A percentile compares a stretch with the other conserved stretches of the same genome.
These are phyloP conservation scores for Nineta flava DNA, from an alignment of 2,888 invertebrate species.

Conservation along the genomic window DNA sequence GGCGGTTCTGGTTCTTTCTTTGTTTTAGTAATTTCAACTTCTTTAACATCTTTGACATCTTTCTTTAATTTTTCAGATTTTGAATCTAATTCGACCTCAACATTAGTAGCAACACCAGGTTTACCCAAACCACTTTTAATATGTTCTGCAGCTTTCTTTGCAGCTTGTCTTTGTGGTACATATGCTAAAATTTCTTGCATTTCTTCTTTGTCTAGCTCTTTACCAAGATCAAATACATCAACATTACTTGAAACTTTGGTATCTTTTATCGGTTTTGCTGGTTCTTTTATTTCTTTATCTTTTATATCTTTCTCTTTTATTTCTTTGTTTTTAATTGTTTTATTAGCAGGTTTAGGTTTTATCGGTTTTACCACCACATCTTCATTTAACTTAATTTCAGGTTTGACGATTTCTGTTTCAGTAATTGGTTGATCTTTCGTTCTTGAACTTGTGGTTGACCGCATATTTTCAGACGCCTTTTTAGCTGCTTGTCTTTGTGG, in stretches of 20 bases:
- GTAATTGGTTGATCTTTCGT: conserved; percentile 20
- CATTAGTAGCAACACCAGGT: conserved; percentile 23
- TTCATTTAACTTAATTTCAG: conserved; percentile 7
- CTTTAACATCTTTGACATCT: conserved; percentile 14
- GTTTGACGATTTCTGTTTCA: conserved; percentile 9
- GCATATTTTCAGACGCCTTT: conserved; percentile 79
- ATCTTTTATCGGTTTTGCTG: conserved; percentile 13
- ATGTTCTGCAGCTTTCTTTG: conserved; percentile 81
- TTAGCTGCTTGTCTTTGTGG: conserved; percentile 83
- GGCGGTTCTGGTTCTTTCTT: conserved; percentile 24
- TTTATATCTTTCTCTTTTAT: conserved; percentile 9
- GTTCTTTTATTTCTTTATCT: conserved; percentile 14
- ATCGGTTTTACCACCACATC: conserved; percentile 15
- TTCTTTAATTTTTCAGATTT: conserved; percentile 12
- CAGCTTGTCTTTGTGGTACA: conserved; percentile 80
- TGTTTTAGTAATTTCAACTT: conserved; percentile 25
- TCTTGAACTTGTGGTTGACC: conserved; percentile 39
- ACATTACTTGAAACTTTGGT: conserved; percentile 16
- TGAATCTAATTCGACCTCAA: conserved; percentile 14
- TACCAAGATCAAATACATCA: conserved; percentile 41
- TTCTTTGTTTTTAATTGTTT: conserved; percentile 15
- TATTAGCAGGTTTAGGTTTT: conserved; percentile 15
- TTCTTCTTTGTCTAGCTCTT: conserved; percentile 43
- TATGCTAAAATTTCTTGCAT: conserved; percentile 53
- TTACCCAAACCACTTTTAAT: conserved; percentile 65